Percentiles rank a stretch among this genome's conserved stretches.
Conservation (phyloP, 2,113 vertebrate species). For the Gobiocypris rarus region DNA sequence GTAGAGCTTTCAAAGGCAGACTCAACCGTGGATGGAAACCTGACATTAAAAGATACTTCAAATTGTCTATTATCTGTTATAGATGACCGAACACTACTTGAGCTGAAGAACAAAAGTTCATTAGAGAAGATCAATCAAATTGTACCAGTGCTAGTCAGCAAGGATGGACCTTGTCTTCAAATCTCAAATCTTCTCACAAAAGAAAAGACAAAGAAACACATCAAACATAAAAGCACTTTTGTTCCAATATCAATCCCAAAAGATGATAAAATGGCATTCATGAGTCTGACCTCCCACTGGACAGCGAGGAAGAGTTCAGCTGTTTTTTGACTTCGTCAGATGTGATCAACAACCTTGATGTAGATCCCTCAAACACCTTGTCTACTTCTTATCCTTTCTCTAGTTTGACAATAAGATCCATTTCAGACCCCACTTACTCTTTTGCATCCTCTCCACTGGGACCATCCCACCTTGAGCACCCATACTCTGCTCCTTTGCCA, state of each 20-base stretch:
- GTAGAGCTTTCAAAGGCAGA: neutral
- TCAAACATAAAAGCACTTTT: neutral
- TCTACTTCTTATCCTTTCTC: neutral
- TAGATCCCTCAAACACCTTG: neutral
- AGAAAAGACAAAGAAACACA: neutral
- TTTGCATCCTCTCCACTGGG: neutral
- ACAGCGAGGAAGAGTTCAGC: neutral
- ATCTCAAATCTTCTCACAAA: neutral
- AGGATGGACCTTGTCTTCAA: slow-evolving; percentile 10
- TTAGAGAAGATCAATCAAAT: neutral
- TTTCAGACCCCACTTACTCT: neutral
- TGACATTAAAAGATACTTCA: neutral
- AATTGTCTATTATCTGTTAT: neutral
- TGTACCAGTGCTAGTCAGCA: neutral
- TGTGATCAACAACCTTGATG: neutral
- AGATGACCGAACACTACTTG: slow-evolving; percentile 4
- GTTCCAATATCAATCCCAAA: neutral
- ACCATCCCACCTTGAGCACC: slow-evolving; percentile 11
- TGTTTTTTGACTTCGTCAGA: neutral
- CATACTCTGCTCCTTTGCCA: neutral
- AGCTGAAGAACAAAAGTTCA: slow-evolving; percentile 4
- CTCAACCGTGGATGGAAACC: neutral
- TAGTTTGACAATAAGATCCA: slow-evolving; percentile 23
- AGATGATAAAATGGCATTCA: slow-evolving; percentile 43
- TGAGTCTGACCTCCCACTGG: neutral